Conservation (phyloP, 2,888 invertebrate genomes). For the Diaphora mendica region DNA sequence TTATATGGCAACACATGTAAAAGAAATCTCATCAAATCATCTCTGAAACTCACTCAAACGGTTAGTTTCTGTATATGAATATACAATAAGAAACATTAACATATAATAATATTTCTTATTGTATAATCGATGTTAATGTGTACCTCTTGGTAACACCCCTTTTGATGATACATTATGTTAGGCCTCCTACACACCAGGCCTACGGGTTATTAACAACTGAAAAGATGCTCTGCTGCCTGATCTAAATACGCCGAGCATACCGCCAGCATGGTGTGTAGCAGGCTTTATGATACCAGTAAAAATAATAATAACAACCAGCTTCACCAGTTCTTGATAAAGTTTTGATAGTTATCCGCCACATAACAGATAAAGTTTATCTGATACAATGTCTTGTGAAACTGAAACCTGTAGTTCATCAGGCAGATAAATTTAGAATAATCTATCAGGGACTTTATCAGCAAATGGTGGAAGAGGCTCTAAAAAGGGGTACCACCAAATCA, state of each 20-base stretch:
- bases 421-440: too few relatives aligned
- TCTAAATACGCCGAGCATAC: too few relatives aligned
- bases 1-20: conserved; percentile 84
- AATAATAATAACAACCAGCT: not conserved
- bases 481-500: not conserved
- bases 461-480: not conserved
- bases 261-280: too few relatives aligned
- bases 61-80: conserved; percentile 50
- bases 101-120: conserved; percentile 3
- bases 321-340: too few relatives aligned
- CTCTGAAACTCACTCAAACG: conserved; percentile 76
- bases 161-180: not conserved
- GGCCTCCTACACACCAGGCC: too few relatives aligned
- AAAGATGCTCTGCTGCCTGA: too few relatives aligned
- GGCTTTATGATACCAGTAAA: not conserved
- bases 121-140: not conserved
- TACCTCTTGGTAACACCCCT: not conserved
- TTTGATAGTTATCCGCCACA: too few relatives aligned
- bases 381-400: too few relatives aligned
- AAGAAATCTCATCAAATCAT: conserved; percentile 54
- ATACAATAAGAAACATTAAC: conserved; percentile 21
- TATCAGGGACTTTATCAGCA: too few relatives aligned
- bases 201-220: too few relatives aligned
- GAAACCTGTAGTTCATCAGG: too few relatives aligned
- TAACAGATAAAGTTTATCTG: too few relatives aligned